Evolutionary conservation across 1,140 invertebrate genomes (phyloP).

Genomic region (Apis mellifera): DNA sequence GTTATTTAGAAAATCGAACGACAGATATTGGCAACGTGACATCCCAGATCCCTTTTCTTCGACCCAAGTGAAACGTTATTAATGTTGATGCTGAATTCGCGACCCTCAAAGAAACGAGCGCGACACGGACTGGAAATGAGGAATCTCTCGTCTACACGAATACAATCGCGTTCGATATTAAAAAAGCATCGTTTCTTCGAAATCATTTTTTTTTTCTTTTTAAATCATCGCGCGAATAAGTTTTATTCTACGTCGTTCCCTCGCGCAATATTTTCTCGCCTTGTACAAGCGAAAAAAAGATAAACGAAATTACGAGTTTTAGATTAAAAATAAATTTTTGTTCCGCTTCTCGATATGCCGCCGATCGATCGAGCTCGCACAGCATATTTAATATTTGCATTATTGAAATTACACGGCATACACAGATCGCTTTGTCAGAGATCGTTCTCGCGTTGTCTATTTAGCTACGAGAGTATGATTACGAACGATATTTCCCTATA

Average conservation of each 20-base stretch:
- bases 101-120: background rate
- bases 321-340: slow-evolving; percentile 20
- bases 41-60: slow-evolving; percentile 19
- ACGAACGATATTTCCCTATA: background rate
- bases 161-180: slow-evolving; percentile 19
- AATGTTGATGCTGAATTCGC: slow-evolving; percentile 20
- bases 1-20: slow-evolving; percentile 38
- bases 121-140: slow-evolving; percentile 1
- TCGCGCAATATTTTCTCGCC: no score
- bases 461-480: background rate
- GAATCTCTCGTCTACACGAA: slow-evolving; percentile 5
- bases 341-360: background rate
- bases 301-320: background rate
- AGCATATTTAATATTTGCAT: slow-evolving; percentile 19
- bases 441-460: background rate
- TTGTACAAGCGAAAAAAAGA: background rate
- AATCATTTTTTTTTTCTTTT: slow-evolving; percentile 16
- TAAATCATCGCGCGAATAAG: no score
- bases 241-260: no score
- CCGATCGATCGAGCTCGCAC: background rate
- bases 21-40: slow-evolving; percentile 33
- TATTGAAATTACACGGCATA: slow-evolving; percentile 12
- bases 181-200: slow-evolving; percentile 13
- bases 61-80: slow-evolving; percentile 31
- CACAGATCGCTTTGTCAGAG: background rate